These are phyloP conservation scores for Drosophila nigricruria DNA, from an alignment of 2,888 invertebrate genomes.

Conservation along the genomic window DNA sequence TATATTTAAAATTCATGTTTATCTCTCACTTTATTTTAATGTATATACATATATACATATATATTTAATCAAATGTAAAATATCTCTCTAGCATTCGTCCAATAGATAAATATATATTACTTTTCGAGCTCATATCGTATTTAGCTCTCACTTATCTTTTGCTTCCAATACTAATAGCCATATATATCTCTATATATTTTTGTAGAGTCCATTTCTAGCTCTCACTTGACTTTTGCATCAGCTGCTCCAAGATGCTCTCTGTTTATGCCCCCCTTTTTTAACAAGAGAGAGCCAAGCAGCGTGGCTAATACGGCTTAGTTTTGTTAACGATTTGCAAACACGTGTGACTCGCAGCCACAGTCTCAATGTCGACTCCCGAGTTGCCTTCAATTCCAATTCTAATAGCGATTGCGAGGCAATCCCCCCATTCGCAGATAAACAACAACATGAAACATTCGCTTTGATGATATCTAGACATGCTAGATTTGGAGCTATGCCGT, in stretches of 20 bases:
- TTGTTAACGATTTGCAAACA: constrained; percentile 75
- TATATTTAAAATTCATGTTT: background rate
- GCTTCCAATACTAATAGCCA: background rate
- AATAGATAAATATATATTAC: background rate
- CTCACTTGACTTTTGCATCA: constrained; percentile 31
- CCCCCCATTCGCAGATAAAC: constrained; percentile 31
- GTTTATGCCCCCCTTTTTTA: constrained; percentile 2
- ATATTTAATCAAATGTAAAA: background rate
- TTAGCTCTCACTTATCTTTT: no score
- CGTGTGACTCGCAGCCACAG: constrained; percentile 36
- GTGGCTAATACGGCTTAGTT: constrained; percentile 73
- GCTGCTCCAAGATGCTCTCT: constrained; percentile 37
- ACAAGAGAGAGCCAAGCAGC: constrained; percentile 42
- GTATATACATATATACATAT: background rate
- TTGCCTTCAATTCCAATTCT: constrained; percentile 18
- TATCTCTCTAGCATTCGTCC: no score
- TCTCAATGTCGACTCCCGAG: background rate
- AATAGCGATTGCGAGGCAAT: constrained; percentile 14
- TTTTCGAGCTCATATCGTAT: no score
- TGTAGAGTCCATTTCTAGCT: background rate
- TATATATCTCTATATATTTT: background rate
- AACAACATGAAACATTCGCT: constrained; percentile 46
- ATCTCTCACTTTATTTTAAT: background rate
- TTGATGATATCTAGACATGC: constrained; percentile 60
- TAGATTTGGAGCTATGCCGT: constrained; percentile 37